phyloP scores from a whole-genome alignment of 1,140 invertebrate species.

The Cotesia vestalis region DNA sequence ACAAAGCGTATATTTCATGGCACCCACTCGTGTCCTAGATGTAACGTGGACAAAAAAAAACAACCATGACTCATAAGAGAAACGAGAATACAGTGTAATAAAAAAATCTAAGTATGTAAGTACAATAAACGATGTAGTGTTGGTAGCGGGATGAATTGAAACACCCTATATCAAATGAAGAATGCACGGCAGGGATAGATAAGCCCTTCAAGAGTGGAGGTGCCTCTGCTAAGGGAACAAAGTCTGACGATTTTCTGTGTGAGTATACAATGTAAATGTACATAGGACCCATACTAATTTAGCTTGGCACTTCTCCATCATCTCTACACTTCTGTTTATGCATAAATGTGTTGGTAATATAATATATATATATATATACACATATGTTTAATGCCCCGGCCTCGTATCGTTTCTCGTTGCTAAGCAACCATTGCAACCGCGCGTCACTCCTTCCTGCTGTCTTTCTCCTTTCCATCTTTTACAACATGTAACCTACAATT shows the following conservation, averaged over 20 bases:
- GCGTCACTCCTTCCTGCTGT: conserved; percentile 20
- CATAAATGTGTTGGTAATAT: too few relatives aligned
- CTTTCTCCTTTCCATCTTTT: conserved; percentile 19
- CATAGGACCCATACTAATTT: too few relatives aligned
- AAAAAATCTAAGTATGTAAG: not conserved
- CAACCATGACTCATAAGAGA: conserved; percentile 4
- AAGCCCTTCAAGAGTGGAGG: not conserved
- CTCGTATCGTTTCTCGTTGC: conserved; percentile 26
- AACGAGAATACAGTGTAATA: conserved; percentile 5
- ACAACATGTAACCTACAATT: conserved; percentile 20
- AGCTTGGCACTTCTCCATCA: too few relatives aligned
- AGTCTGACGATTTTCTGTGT: too few relatives aligned
- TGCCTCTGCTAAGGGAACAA: not conserved
- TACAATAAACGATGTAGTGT: not conserved
- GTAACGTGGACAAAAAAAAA: conserved; percentile 7
- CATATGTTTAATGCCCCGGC: not conserved
- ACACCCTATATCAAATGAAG: conserved; percentile 10
- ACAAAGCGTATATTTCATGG: not conserved
- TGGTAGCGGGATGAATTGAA: not conserved
- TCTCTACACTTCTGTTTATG: too few relatives aligned
- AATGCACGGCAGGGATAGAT: not conserved
- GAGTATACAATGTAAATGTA: too few relatives aligned
- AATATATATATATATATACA: too few relatives aligned
- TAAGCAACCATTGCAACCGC: conserved; percentile 19
- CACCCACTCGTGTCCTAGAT: conserved; percentile 29